phyloP scores from a whole-genome alignment of 1,140 invertebrate species.

The Rhizoglyphus robini region DNA sequence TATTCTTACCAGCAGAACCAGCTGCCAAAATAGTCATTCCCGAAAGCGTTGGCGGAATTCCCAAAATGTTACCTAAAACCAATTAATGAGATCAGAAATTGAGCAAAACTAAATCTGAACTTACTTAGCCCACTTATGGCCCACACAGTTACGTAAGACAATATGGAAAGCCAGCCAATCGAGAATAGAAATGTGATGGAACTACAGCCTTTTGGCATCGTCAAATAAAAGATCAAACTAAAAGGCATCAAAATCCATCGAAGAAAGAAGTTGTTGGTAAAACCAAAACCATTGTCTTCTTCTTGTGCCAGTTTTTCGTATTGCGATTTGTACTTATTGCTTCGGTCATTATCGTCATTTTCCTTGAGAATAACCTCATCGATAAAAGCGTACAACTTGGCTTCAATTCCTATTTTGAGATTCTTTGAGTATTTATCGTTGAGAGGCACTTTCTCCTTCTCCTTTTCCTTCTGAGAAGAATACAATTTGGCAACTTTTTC shows the following conservation, averaged over 20 bases:
- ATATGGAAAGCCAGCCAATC: constrained; percentile 86
- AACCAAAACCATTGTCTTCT: background rate
- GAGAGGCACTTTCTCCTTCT: background rate
- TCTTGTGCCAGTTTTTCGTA: background rate
- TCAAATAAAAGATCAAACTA: background rate
- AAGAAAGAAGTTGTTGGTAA: constrained; percentile 4
- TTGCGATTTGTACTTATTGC: background rate
- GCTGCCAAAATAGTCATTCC: constrained; percentile 19
- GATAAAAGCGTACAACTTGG: background rate
- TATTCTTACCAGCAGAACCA: constrained; percentile 3
- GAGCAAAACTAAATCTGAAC: no score
- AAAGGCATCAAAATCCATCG: constrained; percentile 5
- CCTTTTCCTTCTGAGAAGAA: background rate
- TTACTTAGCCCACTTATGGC: constrained; percentile 16
- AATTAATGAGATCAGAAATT: background rate
- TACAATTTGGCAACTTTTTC: background rate
- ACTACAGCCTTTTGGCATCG: constrained; percentile 41
- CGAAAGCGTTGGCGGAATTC: constrained; percentile 5
- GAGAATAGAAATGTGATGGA: constrained; percentile 83
- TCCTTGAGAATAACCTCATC: background rate
- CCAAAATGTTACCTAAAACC: constrained; percentile 9
- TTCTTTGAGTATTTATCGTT: background rate
- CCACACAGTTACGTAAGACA: constrained; percentile 18
- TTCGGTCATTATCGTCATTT: background rate
- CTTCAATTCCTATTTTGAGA: background rate